Evolutionary conservation across 2,888 invertebrate species (phyloP), one percentile per base, ranked within the genome.

Genomic region (Melipona beecheii): DNA sequence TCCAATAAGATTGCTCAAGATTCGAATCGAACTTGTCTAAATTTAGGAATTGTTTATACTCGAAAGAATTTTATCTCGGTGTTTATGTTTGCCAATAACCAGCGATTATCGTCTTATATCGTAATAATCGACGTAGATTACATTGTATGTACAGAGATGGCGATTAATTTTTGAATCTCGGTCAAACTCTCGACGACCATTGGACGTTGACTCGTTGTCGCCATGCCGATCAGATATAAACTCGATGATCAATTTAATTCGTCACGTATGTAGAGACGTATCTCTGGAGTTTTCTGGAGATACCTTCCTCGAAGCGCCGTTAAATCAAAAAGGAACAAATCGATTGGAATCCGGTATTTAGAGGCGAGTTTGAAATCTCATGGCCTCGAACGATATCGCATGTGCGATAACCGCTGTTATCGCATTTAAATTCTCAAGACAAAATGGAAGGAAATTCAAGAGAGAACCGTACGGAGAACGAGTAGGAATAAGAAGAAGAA

Each of bases 321-420:
- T 21, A 15, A 73, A n/a, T 50, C 1, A n/a, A 73, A 66, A 56
- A 49, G 17, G 21, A 73, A 36, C 21, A 31, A 27, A 69, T 66
- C 52, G 54, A 50, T 73, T 56, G 49, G 36, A 49, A 13, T 43
- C 13, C 17, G n/a, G 27, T 24, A 49, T 19, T 73, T 64, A 31
- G 64, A 43, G 19, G 13, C 80, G 74, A 65, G 75, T 80, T 80
- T 65, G 74, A 75, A 75, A 80, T 80, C 74, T 74, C 62, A 58
- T 62, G 27, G 56, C 31, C 68, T 9, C 58, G 15, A 36, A n/a
- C 27, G 24, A 27, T 27, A 27, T 27, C 27, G 27, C 27, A 1
- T 27, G 27, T 27, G 27, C 27, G 27, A 27, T 27, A 27, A 21
- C 17, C 27, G 50, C 36, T 24, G n/a, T 24, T 17, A 31, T n/a